phyloP scores from a whole-genome alignment of 1,140 invertebrate genomes.

The Plodia interpunctella region DNA sequence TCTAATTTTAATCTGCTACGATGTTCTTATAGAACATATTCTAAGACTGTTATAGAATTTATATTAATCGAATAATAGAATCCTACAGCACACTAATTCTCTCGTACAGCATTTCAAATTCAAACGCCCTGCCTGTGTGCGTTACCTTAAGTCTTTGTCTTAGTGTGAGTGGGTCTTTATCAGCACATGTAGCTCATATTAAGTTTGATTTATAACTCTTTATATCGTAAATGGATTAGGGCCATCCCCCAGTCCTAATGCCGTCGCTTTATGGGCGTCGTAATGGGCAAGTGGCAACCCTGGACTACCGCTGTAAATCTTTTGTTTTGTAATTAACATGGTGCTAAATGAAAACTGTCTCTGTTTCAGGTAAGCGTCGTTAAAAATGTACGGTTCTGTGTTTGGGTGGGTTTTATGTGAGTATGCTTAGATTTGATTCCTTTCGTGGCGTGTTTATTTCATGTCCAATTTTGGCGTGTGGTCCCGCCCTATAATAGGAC shows the following conservation, averaged over 20 bases:
- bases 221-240: constrained; percentile 76
- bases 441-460: not conserved
- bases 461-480: no score
- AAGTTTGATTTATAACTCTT: constrained; percentile 74
- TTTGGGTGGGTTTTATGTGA: not conserved
- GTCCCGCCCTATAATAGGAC: no score
- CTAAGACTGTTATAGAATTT: no score
- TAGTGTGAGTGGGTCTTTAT: constrained; percentile 56
- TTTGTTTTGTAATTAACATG: constrained; percentile 30
- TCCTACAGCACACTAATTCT: not conserved
- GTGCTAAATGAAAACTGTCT: constrained; percentile 26
- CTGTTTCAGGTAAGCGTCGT: constrained; percentile 34
- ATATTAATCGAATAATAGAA: no score
- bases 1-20: no score
- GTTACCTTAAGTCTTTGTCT: constrained; percentile 10
- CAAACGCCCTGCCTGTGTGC: not conserved
- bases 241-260: constrained; percentile 41
- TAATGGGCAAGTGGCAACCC: constrained; percentile 19
- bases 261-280: constrained; percentile 23
- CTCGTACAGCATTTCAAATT: not conserved
- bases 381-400: not conserved
- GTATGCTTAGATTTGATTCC: not conserved
- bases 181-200: constrained; percentile 72
- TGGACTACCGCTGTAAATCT: constrained; percentile 18
- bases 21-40: no score